These are phyloP conservation scores for Hirtodrosophila trivittata DNA, from an alignment of 2,888 invertebrate species.

Conservation along the genomic window DNA sequence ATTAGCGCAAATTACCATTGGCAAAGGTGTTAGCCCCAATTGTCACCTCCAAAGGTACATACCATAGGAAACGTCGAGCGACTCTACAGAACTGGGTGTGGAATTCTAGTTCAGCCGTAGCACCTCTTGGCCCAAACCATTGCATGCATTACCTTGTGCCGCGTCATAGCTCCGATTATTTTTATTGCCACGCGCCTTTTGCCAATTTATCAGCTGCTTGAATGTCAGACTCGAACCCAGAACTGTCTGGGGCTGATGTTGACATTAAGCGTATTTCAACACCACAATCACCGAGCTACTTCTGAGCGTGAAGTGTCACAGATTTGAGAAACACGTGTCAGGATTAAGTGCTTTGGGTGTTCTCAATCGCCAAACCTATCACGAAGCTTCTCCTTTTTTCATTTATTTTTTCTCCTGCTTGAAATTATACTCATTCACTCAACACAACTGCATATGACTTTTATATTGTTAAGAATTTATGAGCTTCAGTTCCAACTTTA, in stretches of 20 bases:
- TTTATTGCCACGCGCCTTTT: constrained; percentile 75
- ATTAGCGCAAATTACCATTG: constrained; percentile 72
- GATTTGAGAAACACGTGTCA: constrained; percentile 35
- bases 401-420: too few species aligned
- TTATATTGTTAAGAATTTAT: too few species aligned
- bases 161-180: constrained; percentile 39
- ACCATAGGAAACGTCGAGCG: constrained; percentile 40
- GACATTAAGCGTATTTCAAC: constrained; percentile 71
- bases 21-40: constrained; percentile 78
- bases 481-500: too few species aligned
- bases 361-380: too few species aligned
- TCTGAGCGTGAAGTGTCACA: constrained; percentile 33
- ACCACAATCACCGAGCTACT: constrained; percentile 39
- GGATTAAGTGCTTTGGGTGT: constrained; percentile 2
- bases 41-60: constrained; percentile 70
- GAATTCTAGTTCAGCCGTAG: constrained; percentile 52
- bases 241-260: constrained; percentile 44
- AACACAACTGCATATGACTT: too few species aligned
- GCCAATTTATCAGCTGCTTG: constrained; percentile 63
- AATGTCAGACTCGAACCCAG: constrained; percentile 65
- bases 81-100: constrained; percentile 58
- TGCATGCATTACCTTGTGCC: constrained; percentile 59
- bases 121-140: constrained; percentile 15
- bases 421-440: too few species aligned
- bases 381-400: too few species aligned